Percentiles rank a stretch among this genome's conserved stretches.
Evolutionary conservation across 2,113 vertebrate genomes (phyloP).

Genomic region (Nothocercus nigrocapillus): DNA sequence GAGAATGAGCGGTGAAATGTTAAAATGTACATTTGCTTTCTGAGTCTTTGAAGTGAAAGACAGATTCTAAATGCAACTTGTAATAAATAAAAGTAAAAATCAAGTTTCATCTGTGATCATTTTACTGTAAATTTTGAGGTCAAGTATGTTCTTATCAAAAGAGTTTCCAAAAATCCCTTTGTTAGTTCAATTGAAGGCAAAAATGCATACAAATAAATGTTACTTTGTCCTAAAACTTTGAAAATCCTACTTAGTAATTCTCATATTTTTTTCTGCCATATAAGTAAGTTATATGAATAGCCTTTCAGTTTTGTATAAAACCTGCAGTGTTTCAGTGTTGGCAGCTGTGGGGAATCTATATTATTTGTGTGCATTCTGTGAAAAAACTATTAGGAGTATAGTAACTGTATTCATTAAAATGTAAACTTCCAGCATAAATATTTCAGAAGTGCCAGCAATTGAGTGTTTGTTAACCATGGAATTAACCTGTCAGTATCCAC

Average conservation of each 20-base stretch:
- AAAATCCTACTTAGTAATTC: conserved; percentile 58
- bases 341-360: conserved; percentile 83
- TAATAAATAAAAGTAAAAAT: conserved; percentile 66
- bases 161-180: not conserved
- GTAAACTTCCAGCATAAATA: conserved; percentile 73
- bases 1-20: conserved; percentile 63
- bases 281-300: conserved; percentile 69
- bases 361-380: conserved; percentile 83
- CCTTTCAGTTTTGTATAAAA: conserved; percentile 78
- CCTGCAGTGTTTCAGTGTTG: conserved; percentile 80
- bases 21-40: conserved; percentile 62
- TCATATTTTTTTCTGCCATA: conserved; percentile 68
- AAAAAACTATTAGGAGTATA: conserved; percentile 79
- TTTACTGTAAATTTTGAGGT: conserved; percentile 58
- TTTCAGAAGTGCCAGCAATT: conserved; percentile 71
- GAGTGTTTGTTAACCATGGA: conserved; percentile 60
- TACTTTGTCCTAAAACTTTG: conserved; percentile 62
- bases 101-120: conserved; percentile 36
- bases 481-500: conserved; percentile 58
- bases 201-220: conserved; percentile 57
- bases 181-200: conserved; percentile 38
- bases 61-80: conserved; percentile 30
- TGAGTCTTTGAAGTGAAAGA: conserved; percentile 66
- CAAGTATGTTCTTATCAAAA: conserved; percentile 46
- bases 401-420: conserved; percentile 81